Conservation (phyloP, 2,797 vertebrate genomes). For the Microchirus variegatus region DNA sequence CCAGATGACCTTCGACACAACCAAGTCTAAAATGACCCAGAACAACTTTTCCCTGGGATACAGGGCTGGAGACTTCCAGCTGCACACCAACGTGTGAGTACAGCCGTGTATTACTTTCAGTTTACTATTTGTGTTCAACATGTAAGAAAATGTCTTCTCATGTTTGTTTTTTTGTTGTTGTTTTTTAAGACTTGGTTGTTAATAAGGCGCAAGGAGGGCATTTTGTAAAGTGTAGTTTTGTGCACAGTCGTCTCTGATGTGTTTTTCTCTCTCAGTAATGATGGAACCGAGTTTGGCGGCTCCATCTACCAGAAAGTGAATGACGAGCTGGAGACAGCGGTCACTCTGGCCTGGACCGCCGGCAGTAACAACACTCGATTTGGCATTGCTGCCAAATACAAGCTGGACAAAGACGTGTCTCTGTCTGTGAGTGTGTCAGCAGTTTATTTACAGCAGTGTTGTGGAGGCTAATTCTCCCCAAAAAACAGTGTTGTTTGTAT, state of each 20-base stretch:
- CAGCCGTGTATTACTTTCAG: not conserved
- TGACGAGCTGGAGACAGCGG: conserved; percentile 88
- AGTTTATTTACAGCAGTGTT: not conserved
- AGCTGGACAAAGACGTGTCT: conserved; percentile 88
- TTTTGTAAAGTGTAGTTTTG: no score
- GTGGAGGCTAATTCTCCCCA: no score
- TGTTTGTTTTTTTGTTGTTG: no score
- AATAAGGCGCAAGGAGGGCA: no score
- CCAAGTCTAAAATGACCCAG: conserved; percentile 92
- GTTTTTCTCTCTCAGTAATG: conserved; percentile 81
- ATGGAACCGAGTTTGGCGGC: conserved; percentile 94
- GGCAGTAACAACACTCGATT: conserved; percentile 98
- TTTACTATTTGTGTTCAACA: not conserved
- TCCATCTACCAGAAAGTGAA: conserved; percentile 97
- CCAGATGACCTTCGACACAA: conserved; percentile 95
- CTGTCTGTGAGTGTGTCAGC: conserved; percentile 80
- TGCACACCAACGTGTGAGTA: conserved; percentile 96
- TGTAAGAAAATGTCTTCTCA: no score
- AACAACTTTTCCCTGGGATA: conserved; percentile 95
- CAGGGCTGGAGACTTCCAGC: conserved; percentile 92
- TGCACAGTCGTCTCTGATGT: no score
- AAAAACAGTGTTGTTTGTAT: not conserved
- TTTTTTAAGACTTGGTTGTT: no score
- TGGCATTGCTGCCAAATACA: conserved; percentile 93
- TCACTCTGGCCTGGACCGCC: conserved; percentile 96